phyloP scores from a whole-genome alignment of 2,888 invertebrate species.

The Archaeoteleia sp. region DNA sequence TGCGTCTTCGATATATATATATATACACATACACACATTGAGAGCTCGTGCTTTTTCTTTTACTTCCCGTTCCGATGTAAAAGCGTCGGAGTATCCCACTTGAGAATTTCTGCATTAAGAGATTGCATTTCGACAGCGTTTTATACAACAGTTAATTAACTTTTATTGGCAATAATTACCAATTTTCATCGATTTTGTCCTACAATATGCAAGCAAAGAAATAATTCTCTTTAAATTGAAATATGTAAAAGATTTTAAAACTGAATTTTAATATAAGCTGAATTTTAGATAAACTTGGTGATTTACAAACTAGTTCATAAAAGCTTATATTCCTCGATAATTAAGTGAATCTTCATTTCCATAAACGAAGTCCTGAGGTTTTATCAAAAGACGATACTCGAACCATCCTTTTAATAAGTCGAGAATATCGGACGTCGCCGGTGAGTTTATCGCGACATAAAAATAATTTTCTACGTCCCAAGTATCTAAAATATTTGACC shows the following conservation, averaged over 20 bases:
- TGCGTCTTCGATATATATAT: slow-evolving; percentile 46
- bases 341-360: slow-evolving; percentile 14
- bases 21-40: too few species aligned
- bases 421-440: slow-evolving; percentile 14
- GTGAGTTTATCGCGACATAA: slow-evolving; percentile 28
- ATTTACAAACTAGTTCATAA: slow-evolving; percentile 5
- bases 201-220: too few species aligned
- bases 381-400: background rate
- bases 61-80: slow-evolving; percentile 1
- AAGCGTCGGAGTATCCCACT: slow-evolving; percentile 45
- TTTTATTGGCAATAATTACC: too few species aligned
- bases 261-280: too few species aligned
- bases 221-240: too few species aligned
- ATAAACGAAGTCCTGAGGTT: slow-evolving; percentile 13
- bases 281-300: too few species aligned
- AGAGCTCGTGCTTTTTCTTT: slow-evolving; percentile 10
- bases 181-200: too few species aligned
- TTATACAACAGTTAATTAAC: too few species aligned
- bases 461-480: slow-evolving; percentile 17
- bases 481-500: slow-evolving; percentile 20
- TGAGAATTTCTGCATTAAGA: slow-evolving; percentile 14
- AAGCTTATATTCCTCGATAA: slow-evolving; percentile 15
- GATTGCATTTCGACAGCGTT: slow-evolving; percentile 2
- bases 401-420: slow-evolving; percentile 24
- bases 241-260: too few species aligned